A percentile compares a stretch with the other conserved stretches of the same genome.
These are phyloP conservation scores for Ichneumoninae sp. DNA, from an alignment of 2,888 invertebrate genomes.

Conservation along the genomic window DNA sequence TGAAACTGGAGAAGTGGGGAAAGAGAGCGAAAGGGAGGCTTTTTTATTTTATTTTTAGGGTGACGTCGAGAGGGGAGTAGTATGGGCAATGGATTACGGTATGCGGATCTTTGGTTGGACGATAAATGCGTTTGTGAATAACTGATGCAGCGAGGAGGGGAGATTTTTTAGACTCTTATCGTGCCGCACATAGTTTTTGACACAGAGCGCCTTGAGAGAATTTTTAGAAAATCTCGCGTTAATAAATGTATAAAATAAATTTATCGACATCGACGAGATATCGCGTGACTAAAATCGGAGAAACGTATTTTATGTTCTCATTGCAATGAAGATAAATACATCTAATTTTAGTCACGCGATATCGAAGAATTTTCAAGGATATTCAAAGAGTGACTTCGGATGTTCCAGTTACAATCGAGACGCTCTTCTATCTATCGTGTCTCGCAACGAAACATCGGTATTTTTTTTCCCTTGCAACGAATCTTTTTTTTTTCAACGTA, in stretches of 20 bases:
- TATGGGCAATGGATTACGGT: slow-evolving; percentile 13
- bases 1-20: slow-evolving; percentile 34
- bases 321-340: neutral
- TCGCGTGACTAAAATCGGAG: neutral
- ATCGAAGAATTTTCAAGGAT: neutral
- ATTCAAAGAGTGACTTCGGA: neutral
- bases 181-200: neutral
- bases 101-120: slow-evolving; percentile 11
- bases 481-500: neutral
- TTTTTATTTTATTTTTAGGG: slow-evolving; percentile 14
- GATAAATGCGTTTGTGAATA: slow-evolving; percentile 30
- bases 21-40: slow-evolving; percentile 51
- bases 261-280: neutral
- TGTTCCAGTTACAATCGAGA: neutral
- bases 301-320: neutral
- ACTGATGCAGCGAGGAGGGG: neutral
- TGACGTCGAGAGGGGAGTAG: neutral
- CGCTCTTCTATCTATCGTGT: neutral
- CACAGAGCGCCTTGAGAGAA: neutral
- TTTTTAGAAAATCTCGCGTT: neutral
- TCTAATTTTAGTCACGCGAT: neutral
- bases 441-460: neutral
- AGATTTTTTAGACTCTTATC: neutral
- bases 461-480: neutral
- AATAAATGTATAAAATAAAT: neutral